phyloP scores from a whole-genome alignment of 2,888 invertebrate species.

The Acleris emargana region DNA sequence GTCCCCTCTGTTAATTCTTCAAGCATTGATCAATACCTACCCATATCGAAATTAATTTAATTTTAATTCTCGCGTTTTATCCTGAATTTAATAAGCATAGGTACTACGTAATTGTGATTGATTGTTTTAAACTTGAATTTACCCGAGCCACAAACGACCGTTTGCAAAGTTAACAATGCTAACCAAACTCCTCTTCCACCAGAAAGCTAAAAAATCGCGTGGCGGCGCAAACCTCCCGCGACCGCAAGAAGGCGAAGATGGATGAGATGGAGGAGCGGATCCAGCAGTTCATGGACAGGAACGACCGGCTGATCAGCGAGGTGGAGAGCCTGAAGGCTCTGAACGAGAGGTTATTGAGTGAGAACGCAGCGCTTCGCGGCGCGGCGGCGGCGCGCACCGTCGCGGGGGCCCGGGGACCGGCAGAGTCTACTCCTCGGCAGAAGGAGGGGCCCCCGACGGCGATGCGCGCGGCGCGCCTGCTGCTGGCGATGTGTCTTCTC shows the following conservation, averaged over 20 bases:
- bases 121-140: background rate
- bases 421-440: slow-evolving; percentile 97
- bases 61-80: no score
- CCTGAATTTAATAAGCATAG: no score
- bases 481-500: slow-evolving; percentile 91
- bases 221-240: slow-evolving; percentile 98
- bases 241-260: slow-evolving; percentile 97
- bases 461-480: slow-evolving; percentile 87
- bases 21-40: no score
- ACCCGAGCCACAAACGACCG: background rate
- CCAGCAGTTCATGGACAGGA: slow-evolving; percentile 84
- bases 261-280: slow-evolving; percentile 92
- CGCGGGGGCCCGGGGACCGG: slow-evolving; percentile 89
- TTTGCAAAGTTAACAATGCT: no score
- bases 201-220: slow-evolving; percentile 98
- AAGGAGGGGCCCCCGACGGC: slow-evolving; percentile 92
- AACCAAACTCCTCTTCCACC: slow-evolving; percentile 41
- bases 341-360: slow-evolving; percentile 87
- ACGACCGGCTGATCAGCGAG: slow-evolving; percentile 86
- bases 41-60: no score
- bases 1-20: no score
- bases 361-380: slow-evolving; percentile 85
- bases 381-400: slow-evolving; percentile 86
- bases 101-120: no score
- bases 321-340: slow-evolving; percentile 86